Base-by-base conservation (phyloP, 2,113 vertebrate species). In the Haplochromis vanheusdeni region DNA sequence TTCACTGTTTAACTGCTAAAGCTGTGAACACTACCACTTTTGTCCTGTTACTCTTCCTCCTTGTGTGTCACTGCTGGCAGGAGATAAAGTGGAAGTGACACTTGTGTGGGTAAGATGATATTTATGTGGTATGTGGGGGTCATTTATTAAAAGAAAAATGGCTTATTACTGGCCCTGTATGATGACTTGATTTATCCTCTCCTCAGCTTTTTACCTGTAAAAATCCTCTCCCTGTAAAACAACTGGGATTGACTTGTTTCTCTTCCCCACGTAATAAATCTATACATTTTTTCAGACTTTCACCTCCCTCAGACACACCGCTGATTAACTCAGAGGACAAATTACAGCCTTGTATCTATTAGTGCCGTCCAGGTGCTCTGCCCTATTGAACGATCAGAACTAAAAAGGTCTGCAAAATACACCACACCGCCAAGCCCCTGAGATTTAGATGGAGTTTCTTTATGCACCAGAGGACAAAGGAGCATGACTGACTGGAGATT, bases 281-380 rank as follows among this genome's bases (percentile, higher is more conserved):
- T 79, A 79, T 82, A 88, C 13, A 56, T 87, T 87, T 75, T n/a
- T 26, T 58, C 33, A 68, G 21, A 51, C 47, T 31, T 35, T 83
- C 77, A 28, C 10, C 16, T 81, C 40, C 42, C 90, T 56, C 49
- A 35, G 17, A 14, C 83, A 91, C 86, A 79, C 81, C 54, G 17
- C 86, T 93, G 92, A 94, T 95, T 93, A 93, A 94, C 93, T 91
- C 90, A 5, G 49, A 83, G 87, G 81, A 92, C 93, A 91, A 92
- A 95, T 94, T 94, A 87, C 92, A 92, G 85, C 73, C 88, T 73
- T 88, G 93, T 89, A 82, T 92, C 91, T 84, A 90, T 95, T 93
- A 95, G 89, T 81, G 79, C 68, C 81, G 52, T 94, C 91, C 88
- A 92, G 92, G 93, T 92, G 93, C 88, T 37, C 12, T 49, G 84